Base-by-base conservation (phyloP, 2,797 vertebrate genomes). In the Lacerta bilineata region DNA sequence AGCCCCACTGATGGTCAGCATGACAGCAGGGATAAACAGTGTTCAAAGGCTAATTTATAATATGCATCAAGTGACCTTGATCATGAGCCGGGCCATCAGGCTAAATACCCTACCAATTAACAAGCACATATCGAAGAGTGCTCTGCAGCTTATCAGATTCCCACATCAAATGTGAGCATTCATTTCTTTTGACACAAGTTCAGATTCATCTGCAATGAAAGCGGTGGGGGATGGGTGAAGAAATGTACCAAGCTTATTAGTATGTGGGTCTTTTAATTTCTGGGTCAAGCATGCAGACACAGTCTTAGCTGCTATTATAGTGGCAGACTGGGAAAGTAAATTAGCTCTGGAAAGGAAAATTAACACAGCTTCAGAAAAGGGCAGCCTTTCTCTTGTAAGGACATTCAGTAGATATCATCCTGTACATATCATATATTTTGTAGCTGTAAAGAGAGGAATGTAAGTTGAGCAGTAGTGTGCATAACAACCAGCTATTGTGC, bases 131-230 rank as follows among this genome's bases (percentile, higher is more conserved):
- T n/a, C 27, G 23, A 39, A 68, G 20, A 13, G 39, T 43, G 4
- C 59, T 20, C 29, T 18, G 50, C 36, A 17, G 41, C 75, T 46
- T 43, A 43, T 43, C 39, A 85, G 36, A 85, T 85, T 77, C 18
- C 64, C 61, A 78, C 84, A n/a, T 69, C 75, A 86, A 43, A 86
- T 66, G 18, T 46, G 75, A 66, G 74, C 29, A n/a, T 64, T 23
- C 17, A 3, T 43, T 77, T 46, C 59, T 39, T 33, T 68, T 77
- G 17, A 46, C 39, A 78, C 29, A 33, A 8, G 41, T 23, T 78
- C 61, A 46, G 5, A 86, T 66, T 75, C 33, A 41, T 55, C 50
- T 59, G 6, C 1, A 27, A 50, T 4, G 18, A 13, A 2, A 29
- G 10, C 33, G 1, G 29, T 41, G 39, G 8, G 33, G 18, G 20